Percentiles rank a stretch among this genome's conserved stretches.
These are phyloP conservation scores for Aldabrachelys gigantea DNA, from an alignment of 2,113 vertebrate genomes.

Conservation along the genomic window DNA sequence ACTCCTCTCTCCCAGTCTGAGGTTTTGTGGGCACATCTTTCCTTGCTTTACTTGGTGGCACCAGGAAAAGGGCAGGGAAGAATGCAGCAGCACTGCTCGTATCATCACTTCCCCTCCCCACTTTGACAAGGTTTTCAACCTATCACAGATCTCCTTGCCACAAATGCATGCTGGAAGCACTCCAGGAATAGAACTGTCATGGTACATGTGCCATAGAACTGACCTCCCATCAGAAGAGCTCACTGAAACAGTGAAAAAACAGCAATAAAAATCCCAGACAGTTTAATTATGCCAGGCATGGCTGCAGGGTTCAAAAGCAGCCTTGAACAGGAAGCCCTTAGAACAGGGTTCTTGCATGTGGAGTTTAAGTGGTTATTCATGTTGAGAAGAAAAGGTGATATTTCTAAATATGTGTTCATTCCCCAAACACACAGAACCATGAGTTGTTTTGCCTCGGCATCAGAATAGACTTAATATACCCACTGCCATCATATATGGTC, in stretches of 20 bases:
- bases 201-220: background rate
- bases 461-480: background rate
- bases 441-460: fast-evolving
- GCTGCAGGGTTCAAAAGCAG: conserved; percentile 52
- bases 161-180: background rate
- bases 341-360: background rate
- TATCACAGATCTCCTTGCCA: background rate
- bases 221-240: conserved; percentile 46
- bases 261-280: conserved; percentile 19
- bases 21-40: fast-evolving
- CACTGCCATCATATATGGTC: fast-evolving
- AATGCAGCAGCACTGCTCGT: fast-evolving
- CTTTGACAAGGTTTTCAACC: background rate
- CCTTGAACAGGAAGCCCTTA: background rate
- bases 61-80: background rate
- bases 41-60: background rate
- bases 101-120: background rate
- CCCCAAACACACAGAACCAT: fast-evolving
- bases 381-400: background rate
- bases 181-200: background rate
- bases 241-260: background rate
- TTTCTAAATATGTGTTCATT: background rate
- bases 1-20: background rate
- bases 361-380: background rate
- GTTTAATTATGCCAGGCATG: conserved; percentile 24